These are phyloP conservation scores for Euleptes europaea DNA, from an alignment of 2,113 vertebrate species.

Conservation along the genomic window DNA sequence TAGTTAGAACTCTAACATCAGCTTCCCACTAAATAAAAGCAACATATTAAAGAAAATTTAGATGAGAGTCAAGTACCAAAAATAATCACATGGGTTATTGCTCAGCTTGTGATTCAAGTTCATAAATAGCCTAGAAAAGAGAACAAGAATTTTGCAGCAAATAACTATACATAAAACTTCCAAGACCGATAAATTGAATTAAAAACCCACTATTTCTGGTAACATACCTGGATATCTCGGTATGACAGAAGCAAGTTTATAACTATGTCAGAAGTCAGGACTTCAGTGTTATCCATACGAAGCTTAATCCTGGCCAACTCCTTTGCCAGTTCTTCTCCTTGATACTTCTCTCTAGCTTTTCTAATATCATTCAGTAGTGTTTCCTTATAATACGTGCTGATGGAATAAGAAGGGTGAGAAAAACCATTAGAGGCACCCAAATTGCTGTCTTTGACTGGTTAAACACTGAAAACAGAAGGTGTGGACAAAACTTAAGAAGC, in stretches of 20 bases:
- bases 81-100: neutral
- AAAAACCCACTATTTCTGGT: neutral
- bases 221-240: slow-evolving; percentile 92
- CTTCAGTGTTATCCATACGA: slow-evolving; percentile 91
- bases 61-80: neutral
- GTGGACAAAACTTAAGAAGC: neutral
- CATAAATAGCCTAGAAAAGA: neutral
- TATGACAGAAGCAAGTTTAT: slow-evolving; percentile 96
- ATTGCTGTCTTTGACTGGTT: neutral
- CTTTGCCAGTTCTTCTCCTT: slow-evolving; percentile 91
- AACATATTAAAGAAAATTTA: neutral
- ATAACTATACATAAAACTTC: neutral
- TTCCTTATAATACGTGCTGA: slow-evolving; percentile 89
- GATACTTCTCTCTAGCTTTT: slow-evolving; percentile 91
- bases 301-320: slow-evolving; percentile 91
- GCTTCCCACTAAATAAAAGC: neutral
- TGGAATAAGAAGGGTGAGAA: slow-evolving; percentile 18
- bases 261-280: slow-evolving; percentile 92
- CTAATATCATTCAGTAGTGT: slow-evolving; percentile 91
- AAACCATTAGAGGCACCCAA: neutral
- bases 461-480: neutral
- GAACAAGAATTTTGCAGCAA: neutral
- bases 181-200: accelerated
- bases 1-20: neutral
- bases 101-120: neutral